Evolutionary conservation across 2,113 vertebrate genomes (phyloP).

Genomic region (Ivindomyrus marchei): DNA sequence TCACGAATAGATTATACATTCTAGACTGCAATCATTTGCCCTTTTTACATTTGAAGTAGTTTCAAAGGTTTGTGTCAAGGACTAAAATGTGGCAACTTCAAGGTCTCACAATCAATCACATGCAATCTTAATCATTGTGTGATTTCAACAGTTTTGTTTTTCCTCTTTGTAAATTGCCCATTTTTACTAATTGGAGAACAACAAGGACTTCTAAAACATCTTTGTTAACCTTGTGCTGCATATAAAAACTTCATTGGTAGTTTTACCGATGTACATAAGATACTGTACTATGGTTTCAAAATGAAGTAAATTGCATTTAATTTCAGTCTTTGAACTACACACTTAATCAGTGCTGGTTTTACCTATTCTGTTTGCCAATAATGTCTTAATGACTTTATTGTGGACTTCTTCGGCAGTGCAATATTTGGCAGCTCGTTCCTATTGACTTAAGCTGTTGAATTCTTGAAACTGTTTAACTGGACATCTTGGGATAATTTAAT

Average conservation of each 20-base stretch:
- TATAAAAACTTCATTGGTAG: not conserved
- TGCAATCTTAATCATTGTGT: not conserved
- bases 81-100: not conserved
- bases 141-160: constrained; percentile 5
- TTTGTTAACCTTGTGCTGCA: not conserved
- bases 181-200: not conserved
- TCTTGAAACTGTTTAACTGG: not conserved
- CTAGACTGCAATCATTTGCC: not conserved
- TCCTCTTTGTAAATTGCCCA: not conserved
- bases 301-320: not conserved
- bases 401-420: not conserved
- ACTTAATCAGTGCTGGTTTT: not conserved
- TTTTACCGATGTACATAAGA: not conserved
- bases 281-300: not conserved
- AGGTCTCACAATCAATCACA: not conserved
- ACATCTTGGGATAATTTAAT: not conserved
- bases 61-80: not conserved
- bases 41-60: not conserved
- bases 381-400: not conserved
- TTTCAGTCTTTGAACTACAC: not conserved
- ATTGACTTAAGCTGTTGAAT: not conserved
- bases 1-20: not conserved
- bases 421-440: not conserved
- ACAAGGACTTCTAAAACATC: not conserved
- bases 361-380: not conserved